phyloP scores from a whole-genome alignment of 2,113 vertebrate genomes.

The Caretta caretta region DNA sequence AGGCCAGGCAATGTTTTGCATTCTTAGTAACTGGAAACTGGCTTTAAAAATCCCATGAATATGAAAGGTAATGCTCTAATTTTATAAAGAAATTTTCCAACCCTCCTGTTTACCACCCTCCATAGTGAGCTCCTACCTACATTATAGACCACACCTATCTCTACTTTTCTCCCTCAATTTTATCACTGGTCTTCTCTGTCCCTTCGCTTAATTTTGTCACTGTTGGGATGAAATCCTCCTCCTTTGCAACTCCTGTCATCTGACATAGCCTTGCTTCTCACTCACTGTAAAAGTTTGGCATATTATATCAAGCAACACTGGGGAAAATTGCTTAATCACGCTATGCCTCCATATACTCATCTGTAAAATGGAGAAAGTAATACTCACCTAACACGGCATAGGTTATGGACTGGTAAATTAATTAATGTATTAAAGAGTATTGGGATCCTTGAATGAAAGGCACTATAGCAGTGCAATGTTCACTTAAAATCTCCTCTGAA shows the following conservation, averaged over 20 bases:
- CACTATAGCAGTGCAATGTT: neutral
- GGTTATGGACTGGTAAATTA: neutral
- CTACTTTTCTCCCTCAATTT: neutral
- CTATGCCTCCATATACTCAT: neutral
- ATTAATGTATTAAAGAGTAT: neutral
- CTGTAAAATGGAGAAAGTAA: neutral
- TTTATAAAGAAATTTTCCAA: neutral
- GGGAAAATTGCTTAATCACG: neutral
- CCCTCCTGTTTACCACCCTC: neutral
- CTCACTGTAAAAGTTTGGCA: neutral
- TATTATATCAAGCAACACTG: conserved; percentile 22
- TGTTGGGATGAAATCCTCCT: conserved; percentile 34
- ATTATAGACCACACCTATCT: neutral
- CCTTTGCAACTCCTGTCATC: conserved; percentile 43
- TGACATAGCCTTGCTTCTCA: conserved; percentile 25
- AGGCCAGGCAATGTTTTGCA: neutral
- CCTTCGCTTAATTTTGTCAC: conserved; percentile 30
- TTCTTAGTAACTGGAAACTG: neutral
- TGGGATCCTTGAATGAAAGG: neutral
- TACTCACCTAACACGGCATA: neutral
- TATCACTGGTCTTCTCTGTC: neutral
- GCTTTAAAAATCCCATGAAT: neutral
- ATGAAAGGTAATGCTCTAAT: neutral
- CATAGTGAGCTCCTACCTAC: neutral
- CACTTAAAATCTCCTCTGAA: neutral